Percentiles rank a stretch among this genome's conserved stretches.
Evolutionary conservation across 2,113 vertebrate genomes (phyloP).

Genomic region (Sinocyclocheilus rhinocerous): DNA sequence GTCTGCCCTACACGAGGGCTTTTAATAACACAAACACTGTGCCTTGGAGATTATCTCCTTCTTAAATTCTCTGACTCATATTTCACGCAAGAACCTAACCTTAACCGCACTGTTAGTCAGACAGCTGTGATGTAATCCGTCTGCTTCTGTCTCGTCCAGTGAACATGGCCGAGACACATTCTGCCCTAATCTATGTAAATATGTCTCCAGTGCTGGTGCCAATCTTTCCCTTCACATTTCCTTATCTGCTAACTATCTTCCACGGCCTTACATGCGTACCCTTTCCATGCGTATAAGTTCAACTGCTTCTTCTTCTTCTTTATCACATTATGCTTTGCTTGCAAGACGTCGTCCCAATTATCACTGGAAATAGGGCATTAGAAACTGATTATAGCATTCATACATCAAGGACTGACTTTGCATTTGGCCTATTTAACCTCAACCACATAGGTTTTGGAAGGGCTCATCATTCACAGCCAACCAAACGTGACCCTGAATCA

Average conservation of each 20-base stretch:
- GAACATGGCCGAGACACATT: slow-evolving; percentile 30
- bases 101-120: slow-evolving; percentile 28
- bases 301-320: slow-evolving; percentile 40
- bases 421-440: not conserved
- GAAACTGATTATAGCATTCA: slow-evolving; percentile 32
- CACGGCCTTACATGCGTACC: slow-evolving; percentile 14
- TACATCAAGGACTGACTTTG: not conserved
- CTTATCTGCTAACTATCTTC: slow-evolving; percentile 47
- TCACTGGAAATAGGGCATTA: slow-evolving; percentile 38
- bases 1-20: slow-evolving; percentile 31
- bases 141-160: slow-evolving; percentile 36
- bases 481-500: slow-evolving; percentile 15
- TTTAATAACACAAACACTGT: slow-evolving; percentile 50
- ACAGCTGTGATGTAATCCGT: slow-evolving; percentile 50
- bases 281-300: slow-evolving; percentile 48
- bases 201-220: slow-evolving; percentile 16
- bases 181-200: slow-evolving; percentile 44
- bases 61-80: slow-evolving; percentile 52
- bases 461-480: not conserved
- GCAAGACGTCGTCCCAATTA: slow-evolving; percentile 5
- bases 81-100: slow-evolving; percentile 46
- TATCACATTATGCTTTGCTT: slow-evolving; percentile 18
- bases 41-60: slow-evolving; percentile 43
- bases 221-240: slow-evolving; percentile 37
- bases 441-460: not conserved